Conservation (phyloP, 2,113 vertebrate genomes). For the Sorex araneus region DNA sequence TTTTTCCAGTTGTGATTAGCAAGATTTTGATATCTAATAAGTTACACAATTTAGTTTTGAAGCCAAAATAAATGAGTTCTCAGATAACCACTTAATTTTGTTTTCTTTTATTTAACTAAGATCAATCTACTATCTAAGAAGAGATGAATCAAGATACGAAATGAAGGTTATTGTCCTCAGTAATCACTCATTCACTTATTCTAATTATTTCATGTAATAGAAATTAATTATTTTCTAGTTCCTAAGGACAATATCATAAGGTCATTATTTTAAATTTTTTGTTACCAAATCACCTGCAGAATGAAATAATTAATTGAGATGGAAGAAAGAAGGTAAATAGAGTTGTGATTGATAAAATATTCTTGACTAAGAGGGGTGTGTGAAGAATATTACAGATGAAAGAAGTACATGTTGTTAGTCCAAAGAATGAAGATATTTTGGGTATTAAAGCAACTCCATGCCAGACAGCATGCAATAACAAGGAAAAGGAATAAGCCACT, state of each 20-base stretch:
- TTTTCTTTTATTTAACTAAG: slow-evolving; percentile 6
- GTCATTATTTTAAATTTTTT: neutral
- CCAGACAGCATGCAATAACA: accelerated
- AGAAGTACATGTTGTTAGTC: neutral
- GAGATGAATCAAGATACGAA: slow-evolving; percentile 3
- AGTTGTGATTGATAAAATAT: neutral
- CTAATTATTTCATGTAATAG: neutral
- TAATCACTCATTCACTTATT: neutral
- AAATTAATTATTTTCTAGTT: slow-evolving; percentile 5
- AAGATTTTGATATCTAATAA: slow-evolving; percentile 61
- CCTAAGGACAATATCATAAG: neutral
- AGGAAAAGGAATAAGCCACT: neutral
- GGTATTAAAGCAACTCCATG: neutral
- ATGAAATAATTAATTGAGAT: neutral
- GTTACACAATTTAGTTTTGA: slow-evolving; percentile 50
- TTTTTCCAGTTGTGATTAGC: slow-evolving; percentile 56
- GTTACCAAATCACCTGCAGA: neutral
- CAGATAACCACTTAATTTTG: slow-evolving; percentile 53
- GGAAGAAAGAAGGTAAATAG: neutral
- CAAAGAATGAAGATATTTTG: neutral
- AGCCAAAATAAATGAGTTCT: slow-evolving; percentile 63
- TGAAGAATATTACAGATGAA: neutral
- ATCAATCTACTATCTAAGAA: neutral
- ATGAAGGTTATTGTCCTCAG: neutral
- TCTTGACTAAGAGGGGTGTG: neutral